Percentiles rank a stretch among this genome's conserved stretches.
phyloP scores from a whole-genome alignment of 2,797 vertebrate genomes.

The Aeoliscus strigatus region DNA sequence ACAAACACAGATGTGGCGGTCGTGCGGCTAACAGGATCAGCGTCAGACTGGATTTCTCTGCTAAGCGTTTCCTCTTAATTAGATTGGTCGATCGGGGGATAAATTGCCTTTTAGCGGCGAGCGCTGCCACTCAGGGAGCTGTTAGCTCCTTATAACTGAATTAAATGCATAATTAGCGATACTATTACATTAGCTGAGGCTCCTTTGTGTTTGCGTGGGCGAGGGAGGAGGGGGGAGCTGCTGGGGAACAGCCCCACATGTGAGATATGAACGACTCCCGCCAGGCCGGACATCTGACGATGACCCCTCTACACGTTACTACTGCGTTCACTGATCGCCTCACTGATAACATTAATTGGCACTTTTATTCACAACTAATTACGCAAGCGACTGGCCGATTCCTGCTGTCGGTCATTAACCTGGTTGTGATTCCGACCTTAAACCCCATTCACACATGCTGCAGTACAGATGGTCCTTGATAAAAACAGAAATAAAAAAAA shows the following conservation, averaged over 20 bases:
- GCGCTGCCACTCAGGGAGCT: conserved; percentile 92
- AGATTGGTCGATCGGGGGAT: conserved; percentile 93
- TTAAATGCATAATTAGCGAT: conserved; percentile 98
- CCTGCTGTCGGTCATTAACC: no score
- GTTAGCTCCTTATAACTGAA: conserved; percentile 98
- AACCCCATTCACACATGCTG: no score
- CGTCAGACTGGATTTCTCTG: conserved; percentile 90
- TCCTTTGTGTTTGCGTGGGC: conserved; percentile 75
- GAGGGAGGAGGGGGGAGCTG: conserved; percentile 10
- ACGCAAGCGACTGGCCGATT: no score
- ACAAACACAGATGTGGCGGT: conserved; percentile 86
- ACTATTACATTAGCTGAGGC: conserved; percentile 85
- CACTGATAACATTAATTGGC: no score
- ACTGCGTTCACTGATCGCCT: no score
- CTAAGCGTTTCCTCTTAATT: conserved; percentile 95
- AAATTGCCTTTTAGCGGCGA: conserved; percentile 96
- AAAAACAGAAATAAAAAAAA: no score
- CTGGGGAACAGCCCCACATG: conserved; percentile 19
- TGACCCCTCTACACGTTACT: no score
- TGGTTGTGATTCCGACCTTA: no score
- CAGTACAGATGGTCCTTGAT: no score
- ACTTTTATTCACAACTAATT: no score
- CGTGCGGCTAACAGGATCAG: conserved; percentile 99
- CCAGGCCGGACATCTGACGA: no score
- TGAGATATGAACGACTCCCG: no score